phyloP scores from a whole-genome alignment of 2,888 invertebrate species.

The Emmelina monodactyla region DNA sequence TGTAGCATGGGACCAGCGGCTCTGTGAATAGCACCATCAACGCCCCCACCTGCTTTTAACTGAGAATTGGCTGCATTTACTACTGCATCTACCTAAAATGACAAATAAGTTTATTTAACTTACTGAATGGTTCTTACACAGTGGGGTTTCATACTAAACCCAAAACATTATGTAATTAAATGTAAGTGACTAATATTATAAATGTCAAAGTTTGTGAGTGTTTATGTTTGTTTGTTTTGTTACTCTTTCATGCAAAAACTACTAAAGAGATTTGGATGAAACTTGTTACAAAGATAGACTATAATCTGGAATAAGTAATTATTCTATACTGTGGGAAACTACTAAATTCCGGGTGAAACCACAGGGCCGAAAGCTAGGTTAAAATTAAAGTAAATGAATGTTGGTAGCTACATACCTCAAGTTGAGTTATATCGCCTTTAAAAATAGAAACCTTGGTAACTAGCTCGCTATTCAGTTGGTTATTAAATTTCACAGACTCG shows the following conservation, averaged over 20 bases:
- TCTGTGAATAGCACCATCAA: conserved; percentile 89
- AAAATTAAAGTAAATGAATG: too few relatives aligned
- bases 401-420: conserved; percentile 73
- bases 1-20: conserved; percentile 76
- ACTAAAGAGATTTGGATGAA: too few relatives aligned
- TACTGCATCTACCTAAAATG: conserved; percentile 77
- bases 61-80: conserved; percentile 88
- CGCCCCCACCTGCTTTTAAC: conserved; percentile 84
- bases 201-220: not conserved
- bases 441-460: conserved; percentile 71
- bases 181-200: not conserved
- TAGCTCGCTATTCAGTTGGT: conserved; percentile 43
- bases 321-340: too few relatives aligned
- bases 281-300: too few relatives aligned
- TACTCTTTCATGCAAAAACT: too few relatives aligned
- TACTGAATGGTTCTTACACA: not conserved
- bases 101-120: conserved; percentile 13
- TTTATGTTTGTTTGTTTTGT: too few relatives aligned
- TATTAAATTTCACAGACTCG: conserved; percentile 33
- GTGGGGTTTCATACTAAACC: too few relatives aligned
- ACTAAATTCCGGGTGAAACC: too few relatives aligned
- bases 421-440: conserved; percentile 82
- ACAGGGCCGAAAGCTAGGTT: too few relatives aligned
- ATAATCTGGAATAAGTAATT: too few relatives aligned
- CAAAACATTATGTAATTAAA: not conserved